Conservation (phyloP, 2,113 vertebrate genomes). For the Panthera uncia region DNA sequence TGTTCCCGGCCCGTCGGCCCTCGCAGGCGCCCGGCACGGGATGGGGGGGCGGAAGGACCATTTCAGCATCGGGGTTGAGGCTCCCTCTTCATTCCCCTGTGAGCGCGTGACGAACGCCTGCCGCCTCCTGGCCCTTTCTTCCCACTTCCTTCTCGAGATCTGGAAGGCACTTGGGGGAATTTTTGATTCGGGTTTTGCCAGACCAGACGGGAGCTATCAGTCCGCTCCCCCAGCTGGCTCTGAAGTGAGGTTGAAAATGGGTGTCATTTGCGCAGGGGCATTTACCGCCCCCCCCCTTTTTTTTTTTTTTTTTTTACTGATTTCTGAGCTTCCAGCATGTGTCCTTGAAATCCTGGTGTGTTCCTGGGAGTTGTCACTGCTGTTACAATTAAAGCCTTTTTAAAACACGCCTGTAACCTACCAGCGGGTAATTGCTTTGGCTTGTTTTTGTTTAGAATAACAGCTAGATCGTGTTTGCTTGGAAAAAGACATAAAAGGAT, state of each 20-base stretch:
- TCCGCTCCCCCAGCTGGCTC: not conserved
- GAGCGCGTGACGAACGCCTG: not conserved
- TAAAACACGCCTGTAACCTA: not conserved
- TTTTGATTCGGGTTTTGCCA: not conserved
- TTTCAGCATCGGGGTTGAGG: not conserved
- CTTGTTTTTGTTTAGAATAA: not conserved
- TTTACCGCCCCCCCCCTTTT: not conserved
- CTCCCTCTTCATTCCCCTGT: not conserved
- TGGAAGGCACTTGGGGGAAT: not conserved
- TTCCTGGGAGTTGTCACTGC: slow-evolving; percentile 37
- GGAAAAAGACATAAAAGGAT: not conserved
- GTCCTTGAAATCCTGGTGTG: slow-evolving; percentile 60
- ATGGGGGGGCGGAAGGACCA: not conserved
- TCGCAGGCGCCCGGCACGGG: not conserved
- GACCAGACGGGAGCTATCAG: not conserved
- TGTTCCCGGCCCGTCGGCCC: not conserved
- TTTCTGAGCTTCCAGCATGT: not conserved
- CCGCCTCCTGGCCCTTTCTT: not conserved
- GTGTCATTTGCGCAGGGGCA: not conserved
- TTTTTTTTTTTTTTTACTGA: not conserved
- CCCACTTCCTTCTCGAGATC: not conserved
- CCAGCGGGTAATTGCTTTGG: not conserved
- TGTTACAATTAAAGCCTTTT: slow-evolving; percentile 1
- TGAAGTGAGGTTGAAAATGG: not conserved
- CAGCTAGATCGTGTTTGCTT: not conserved